Percentiles rank a stretch among this genome's conserved stretches.
Evolutionary conservation across 2,113 vertebrate species (phyloP).

Genomic region (Nyctibius bracteatus): DNA sequence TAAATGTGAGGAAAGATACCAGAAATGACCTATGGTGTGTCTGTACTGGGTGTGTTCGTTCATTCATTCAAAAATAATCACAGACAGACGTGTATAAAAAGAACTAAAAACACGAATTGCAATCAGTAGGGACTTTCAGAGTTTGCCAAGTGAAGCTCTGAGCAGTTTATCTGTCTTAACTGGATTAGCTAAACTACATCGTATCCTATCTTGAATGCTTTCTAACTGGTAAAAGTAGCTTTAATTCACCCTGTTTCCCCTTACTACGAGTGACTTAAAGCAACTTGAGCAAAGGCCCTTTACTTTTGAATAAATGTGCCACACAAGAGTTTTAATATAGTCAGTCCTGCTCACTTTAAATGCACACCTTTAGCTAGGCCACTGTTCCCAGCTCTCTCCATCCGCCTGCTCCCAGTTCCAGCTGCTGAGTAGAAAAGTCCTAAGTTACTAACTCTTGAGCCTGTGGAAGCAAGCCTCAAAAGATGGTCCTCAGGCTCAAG

Average conservation of each 20-base stretch:
- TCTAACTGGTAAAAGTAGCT: not conserved
- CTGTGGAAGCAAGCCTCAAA: not conserved
- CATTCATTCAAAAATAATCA: not conserved
- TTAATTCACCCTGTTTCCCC: not conserved
- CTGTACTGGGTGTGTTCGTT: accelerated
- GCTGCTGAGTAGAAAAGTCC: not conserved
- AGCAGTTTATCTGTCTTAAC: not conserved
- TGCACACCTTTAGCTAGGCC: not conserved
- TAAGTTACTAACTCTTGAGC: not conserved
- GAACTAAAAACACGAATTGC: not conserved
- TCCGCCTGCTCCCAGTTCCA: not conserved
- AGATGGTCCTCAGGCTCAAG: not conserved
- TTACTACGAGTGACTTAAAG: not conserved
- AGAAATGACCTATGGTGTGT: not conserved
- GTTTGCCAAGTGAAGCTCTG: not conserved
- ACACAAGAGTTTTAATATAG: not conserved
- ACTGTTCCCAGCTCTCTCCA: not conserved
- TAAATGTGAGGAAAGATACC: not conserved
- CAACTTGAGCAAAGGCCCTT: not conserved
- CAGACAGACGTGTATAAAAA: not conserved
- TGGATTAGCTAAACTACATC: not conserved
- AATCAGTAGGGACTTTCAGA: not conserved
- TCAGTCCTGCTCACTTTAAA: not conserved
- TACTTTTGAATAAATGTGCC: not conserved
- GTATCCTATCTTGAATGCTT: not conserved